Evolutionary conservation across 2,113 vertebrate genomes (phyloP).

Genomic region (Gadus chalcogrammus): DNA sequence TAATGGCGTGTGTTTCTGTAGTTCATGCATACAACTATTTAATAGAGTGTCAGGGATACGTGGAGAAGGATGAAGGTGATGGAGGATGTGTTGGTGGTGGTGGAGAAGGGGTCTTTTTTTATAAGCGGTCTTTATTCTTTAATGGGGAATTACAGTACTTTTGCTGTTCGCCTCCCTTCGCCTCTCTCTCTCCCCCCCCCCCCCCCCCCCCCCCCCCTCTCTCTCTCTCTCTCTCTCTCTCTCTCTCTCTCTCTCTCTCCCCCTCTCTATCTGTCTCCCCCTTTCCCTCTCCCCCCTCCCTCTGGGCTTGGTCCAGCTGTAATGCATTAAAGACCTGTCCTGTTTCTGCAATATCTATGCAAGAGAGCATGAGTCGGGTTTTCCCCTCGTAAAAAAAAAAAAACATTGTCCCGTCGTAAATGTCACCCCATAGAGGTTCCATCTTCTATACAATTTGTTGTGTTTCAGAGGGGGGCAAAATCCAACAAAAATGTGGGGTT

Average conservation of each 20-base stretch:
- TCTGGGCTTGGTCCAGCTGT: constrained; percentile 59
- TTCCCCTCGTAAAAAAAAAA: constrained; percentile 62
- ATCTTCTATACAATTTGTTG: constrained; percentile 24
- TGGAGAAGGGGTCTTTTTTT: too few species aligned
- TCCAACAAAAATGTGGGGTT: not conserved
- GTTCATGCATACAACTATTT: too few species aligned
- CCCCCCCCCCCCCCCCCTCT: too few species aligned
- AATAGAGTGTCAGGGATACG: too few species aligned
- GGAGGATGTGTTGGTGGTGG: too few species aligned
- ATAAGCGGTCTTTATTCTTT: too few species aligned
- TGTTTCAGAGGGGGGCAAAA: not conserved
- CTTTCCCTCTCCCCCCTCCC: constrained; percentile 8
- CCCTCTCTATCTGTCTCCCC: not conserved
- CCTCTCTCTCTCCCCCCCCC: too few species aligned
- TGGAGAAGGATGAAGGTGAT: not conserved
- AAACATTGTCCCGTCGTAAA: constrained; percentile 30
- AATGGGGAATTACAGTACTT: too few species aligned
- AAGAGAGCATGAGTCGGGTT: constrained; percentile 46
- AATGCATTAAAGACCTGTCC: constrained; percentile 56
- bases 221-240: too few species aligned
- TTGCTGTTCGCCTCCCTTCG: too few species aligned
- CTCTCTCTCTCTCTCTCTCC: too few species aligned
- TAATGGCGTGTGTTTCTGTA: too few species aligned
- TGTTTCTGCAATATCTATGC: constrained; percentile 44
- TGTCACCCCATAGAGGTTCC: constrained; percentile 23